Percentiles rank a stretch among this genome's conserved stretches.
Evolutionary conservation across 2,888 invertebrate genomes (phyloP).

Genomic region (Podotricha telesiphe): DNA sequence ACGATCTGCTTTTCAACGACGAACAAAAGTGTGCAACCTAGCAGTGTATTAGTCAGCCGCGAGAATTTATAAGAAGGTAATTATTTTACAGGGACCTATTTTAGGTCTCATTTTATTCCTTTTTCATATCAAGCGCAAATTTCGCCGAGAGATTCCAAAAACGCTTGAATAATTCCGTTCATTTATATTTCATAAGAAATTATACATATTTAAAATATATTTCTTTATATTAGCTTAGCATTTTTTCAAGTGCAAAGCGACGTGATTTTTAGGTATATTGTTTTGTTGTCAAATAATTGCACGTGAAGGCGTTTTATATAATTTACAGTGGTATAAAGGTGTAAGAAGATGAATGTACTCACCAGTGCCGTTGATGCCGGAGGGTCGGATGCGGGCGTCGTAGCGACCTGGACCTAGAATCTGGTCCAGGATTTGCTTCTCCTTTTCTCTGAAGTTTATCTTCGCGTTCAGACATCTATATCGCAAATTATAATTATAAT

Average conservation of each 20-base stretch:
- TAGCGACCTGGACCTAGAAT: slow-evolving; percentile 95
- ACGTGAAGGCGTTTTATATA: slow-evolving; percentile 38
- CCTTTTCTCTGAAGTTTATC: slow-evolving; percentile 96
- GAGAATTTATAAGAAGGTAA: neutral
- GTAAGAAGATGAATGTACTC: slow-evolving; percentile 64
- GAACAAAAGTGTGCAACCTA: slow-evolving; percentile 19
- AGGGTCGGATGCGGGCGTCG: slow-evolving; percentile 96
- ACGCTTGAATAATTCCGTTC: neutral
- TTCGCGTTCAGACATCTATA: slow-evolving; percentile 90
- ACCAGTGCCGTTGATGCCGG: slow-evolving; percentile 97
- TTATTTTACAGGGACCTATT: slow-evolving; percentile 31
- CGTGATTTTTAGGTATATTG: slow-evolving; percentile 11
- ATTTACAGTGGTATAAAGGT: slow-evolving; percentile 29
- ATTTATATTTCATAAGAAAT: slow-evolving; percentile 9
- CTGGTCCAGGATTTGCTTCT: slow-evolving; percentile 96
- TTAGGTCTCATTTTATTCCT: slow-evolving; percentile 14
- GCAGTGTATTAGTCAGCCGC: neutral
- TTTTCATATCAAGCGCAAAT: slow-evolving; percentile 5
- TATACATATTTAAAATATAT: neutral
- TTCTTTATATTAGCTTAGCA: neutral
- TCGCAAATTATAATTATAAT: neutral
- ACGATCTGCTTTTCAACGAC: slow-evolving; percentile 19
- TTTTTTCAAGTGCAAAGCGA: slow-evolving; percentile 32
- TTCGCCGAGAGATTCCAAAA: neutral
- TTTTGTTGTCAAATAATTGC: slow-evolving; percentile 13